Percentiles rank a stretch among this genome's conserved stretches.
These are phyloP conservation scores for Musca vetustissima DNA, from an alignment of 1,140 invertebrate genomes.

Conservation along the genomic window DNA sequence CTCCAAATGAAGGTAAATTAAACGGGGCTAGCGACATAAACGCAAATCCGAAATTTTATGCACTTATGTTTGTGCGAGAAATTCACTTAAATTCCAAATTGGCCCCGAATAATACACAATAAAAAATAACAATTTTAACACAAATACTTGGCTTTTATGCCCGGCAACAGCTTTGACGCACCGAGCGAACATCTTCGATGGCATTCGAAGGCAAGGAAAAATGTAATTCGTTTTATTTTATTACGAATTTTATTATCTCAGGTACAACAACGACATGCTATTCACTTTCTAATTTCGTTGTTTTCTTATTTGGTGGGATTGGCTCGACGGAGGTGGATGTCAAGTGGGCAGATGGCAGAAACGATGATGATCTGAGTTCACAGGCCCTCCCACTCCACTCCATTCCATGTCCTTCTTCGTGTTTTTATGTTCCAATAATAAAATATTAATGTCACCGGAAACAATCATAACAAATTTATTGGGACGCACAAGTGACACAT, in stretches of 20 bases:
- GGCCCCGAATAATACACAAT: background rate
- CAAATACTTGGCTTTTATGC: background rate
- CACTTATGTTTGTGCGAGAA: background rate
- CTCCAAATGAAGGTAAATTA: constrained; percentile 6
- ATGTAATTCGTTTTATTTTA: constrained; percentile 6
- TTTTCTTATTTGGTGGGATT: background rate
- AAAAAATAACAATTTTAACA: constrained; percentile 1
- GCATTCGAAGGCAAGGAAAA: background rate
- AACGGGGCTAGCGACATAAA: background rate
- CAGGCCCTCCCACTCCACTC: no score
- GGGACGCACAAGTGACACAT: background rate
- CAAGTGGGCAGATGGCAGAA: no score
- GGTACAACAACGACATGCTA: background rate
- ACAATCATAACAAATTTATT: constrained; percentile 18
- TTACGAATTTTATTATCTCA: constrained; percentile 15
- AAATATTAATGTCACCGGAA: constrained; percentile 20
- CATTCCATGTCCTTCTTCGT: no score
- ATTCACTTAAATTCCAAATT: constrained; percentile 15
- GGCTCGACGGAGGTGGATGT: no score
- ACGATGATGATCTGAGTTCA: no score
- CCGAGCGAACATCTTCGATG: background rate
- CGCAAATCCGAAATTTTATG: constrained; percentile 10
- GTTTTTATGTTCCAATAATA: constrained; percentile 4
- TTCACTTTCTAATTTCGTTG: background rate
- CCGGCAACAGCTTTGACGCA: background rate